A percentile compares a stretch with the other conserved stretches of the same genome.
Conservation (phyloP, 2,113 vertebrate species). For the Psilopsiagon aymara region DNA sequence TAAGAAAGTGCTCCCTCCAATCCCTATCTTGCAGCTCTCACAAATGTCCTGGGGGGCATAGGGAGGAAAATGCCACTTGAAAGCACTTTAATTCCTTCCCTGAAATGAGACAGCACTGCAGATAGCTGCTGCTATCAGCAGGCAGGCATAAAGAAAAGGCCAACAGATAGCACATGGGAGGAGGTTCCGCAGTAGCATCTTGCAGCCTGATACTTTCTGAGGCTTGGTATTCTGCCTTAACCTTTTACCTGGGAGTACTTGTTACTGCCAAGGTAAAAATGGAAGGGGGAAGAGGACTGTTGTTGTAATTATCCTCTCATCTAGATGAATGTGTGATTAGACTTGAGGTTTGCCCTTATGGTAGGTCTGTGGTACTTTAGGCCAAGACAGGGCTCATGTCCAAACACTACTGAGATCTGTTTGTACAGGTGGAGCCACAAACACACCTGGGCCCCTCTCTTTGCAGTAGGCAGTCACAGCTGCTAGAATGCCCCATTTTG, state of each 20-base stretch:
- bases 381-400: neutral
- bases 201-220: neutral
- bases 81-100: neutral
- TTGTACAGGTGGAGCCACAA: neutral
- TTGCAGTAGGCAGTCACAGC: rapidly evolving
- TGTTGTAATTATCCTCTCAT: neutral
- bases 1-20: neutral
- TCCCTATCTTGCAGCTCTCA: neutral
- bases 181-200: neutral
- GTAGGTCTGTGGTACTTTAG: neutral
- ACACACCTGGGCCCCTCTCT: neutral
- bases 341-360: neutral
- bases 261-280: neutral
- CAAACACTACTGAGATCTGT: neutral
- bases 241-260: neutral
- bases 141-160: neutral
- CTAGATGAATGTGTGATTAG: neutral
- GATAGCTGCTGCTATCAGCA: neutral
- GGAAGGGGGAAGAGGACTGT: neutral
- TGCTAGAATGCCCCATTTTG: neutral
- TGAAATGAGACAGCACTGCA: neutral
- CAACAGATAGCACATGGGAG: neutral
- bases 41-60: neutral
- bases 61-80: neutral
- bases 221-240: neutral